Evolutionary conservation across 2,888 invertebrate species (phyloP).

Genomic region (Pachycephus smyrnensis): DNA sequence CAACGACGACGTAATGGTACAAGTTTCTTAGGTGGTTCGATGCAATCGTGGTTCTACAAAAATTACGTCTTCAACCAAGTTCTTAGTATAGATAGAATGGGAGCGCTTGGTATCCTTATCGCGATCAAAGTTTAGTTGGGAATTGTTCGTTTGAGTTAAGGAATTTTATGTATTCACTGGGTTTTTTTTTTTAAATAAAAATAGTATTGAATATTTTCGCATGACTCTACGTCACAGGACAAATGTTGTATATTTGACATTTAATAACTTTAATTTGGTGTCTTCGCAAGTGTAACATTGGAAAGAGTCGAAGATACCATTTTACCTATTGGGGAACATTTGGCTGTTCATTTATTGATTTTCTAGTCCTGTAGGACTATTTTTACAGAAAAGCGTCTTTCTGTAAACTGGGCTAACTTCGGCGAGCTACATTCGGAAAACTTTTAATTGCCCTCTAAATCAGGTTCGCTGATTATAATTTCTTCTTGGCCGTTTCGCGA

Average conservation of each 20-base stretch:
- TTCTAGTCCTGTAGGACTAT: background rate
- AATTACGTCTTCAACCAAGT: slow-evolving; percentile 16
- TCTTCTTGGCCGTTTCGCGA: slow-evolving; percentile 16
- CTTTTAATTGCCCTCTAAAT: slow-evolving; percentile 40
- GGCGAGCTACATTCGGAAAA: slow-evolving; percentile 26
- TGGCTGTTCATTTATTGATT: background rate
- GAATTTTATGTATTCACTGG: background rate
- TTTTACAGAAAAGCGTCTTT: background rate
- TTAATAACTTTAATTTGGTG: background rate
- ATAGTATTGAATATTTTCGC: background rate
- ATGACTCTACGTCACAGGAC: background rate
- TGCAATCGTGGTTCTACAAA: background rate
- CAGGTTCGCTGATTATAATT: slow-evolving; percentile 35
- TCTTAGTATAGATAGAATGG: background rate
- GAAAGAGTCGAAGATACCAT: background rate
- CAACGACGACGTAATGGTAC: background rate
- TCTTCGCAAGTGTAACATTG: background rate
- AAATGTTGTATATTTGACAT: background rate
- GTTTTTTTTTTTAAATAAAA: background rate
- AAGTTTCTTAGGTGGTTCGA: background rate
- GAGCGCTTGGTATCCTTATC: background rate
- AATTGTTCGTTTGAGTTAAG: background rate
- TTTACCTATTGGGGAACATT: background rate
- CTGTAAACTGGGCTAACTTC: slow-evolving; percentile 22
- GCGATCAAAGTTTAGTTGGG: background rate